A percentile compares a stretch with the other conserved stretches of the same genome.
Conservation (phyloP, 2,888 invertebrate species). For the Napeogenes sylphis region DNA sequence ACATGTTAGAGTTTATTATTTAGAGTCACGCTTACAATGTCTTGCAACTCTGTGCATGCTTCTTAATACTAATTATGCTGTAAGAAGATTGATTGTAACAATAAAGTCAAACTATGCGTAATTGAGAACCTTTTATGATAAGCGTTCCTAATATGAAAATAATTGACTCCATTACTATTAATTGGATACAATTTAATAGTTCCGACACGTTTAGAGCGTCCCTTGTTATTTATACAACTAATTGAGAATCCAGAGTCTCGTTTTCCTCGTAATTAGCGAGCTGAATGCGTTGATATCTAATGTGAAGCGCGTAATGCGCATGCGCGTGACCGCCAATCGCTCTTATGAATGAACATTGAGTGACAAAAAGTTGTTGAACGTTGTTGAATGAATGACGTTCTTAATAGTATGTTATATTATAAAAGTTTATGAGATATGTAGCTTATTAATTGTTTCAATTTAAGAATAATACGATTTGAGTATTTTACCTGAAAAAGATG, state of each 20-base stretch:
- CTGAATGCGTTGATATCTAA: slow-evolving; percentile 51
- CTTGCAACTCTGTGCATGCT: slow-evolving; percentile 49
- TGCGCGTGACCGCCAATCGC: slow-evolving; percentile 39
- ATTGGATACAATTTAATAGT: slow-evolving; percentile 16
- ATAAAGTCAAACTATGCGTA: not conserved
- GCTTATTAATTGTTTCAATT: too few relatives aligned
- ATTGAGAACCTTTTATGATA: slow-evolving; percentile 9
- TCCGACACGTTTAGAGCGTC: not conserved
- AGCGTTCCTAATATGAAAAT: slow-evolving; percentile 21
- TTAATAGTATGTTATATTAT: too few relatives aligned
- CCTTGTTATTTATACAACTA: slow-evolving; percentile 17
- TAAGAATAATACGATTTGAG: too few relatives aligned
- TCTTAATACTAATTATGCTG: slow-evolving; percentile 64
- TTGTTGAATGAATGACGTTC: slow-evolving; percentile 22
- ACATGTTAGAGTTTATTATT: slow-evolving; percentile 45
- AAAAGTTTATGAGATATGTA: too few relatives aligned
- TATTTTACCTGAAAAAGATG: too few relatives aligned
- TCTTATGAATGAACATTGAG: slow-evolving; percentile 44
- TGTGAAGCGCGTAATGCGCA: slow-evolving; percentile 41
- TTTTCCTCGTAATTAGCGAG: slow-evolving; percentile 31
- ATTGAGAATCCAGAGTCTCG: slow-evolving; percentile 22
- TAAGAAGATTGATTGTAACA: slow-evolving; percentile 25
- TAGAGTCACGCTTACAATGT: slow-evolving; percentile 33
- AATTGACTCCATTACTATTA: slow-evolving; percentile 16
- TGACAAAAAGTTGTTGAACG: slow-evolving; percentile 36